A percentile compares a stretch with the other conserved stretches of the same genome.
These are phyloP conservation scores for Nomada goodeniana DNA, from an alignment of 2,888 invertebrate species.

Conservation along the genomic window DNA sequence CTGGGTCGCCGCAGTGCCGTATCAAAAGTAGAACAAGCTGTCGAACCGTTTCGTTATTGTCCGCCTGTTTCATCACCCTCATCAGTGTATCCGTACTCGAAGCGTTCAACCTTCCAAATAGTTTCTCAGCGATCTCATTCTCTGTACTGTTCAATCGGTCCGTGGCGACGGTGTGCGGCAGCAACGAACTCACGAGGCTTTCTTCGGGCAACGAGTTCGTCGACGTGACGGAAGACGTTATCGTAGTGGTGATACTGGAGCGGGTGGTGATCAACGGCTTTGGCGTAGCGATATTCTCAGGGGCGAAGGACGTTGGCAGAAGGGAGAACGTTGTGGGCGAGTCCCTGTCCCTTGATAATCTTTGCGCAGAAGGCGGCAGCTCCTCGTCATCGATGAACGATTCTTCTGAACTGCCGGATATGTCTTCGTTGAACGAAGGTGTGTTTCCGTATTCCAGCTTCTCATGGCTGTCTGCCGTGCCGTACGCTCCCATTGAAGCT, in stretches of 20 bases:
- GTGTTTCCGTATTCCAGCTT: conserved; percentile 70
- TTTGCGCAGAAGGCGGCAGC: conserved; percentile 70
- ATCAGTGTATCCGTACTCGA: conserved; percentile 90
- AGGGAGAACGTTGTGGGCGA: conserved; percentile 81
- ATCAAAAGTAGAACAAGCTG: conserved; percentile 91
- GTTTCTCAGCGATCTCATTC: conserved; percentile 90
- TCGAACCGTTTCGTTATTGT: conserved; percentile 90
- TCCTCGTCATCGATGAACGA: conserved; percentile 26
- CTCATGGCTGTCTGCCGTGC: conserved; percentile 60
- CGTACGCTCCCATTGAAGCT: not conserved
- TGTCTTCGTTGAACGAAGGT: not conserved
- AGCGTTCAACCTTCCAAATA: conserved; percentile 91
- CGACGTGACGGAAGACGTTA: conserved; percentile 77
- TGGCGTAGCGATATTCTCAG: conserved; percentile 76
- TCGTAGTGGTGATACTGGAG: conserved; percentile 79
- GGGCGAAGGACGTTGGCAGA: conserved; percentile 73
- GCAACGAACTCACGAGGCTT: conserved; percentile 29
- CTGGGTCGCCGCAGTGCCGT: conserved; percentile 90
- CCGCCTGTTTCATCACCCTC: conserved; percentile 93
- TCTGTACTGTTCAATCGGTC: conserved; percentile 86
- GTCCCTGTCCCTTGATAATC: conserved; percentile 76
- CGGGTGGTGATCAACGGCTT: conserved; percentile 76
- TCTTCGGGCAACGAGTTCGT: conserved; percentile 63
- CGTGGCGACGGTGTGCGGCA: conserved; percentile 66
- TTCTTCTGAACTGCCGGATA: conserved; percentile 21